Evolutionary conservation across 2,888 invertebrate species (phyloP), one percentile per base, ranked within the genome.

Genomic region (Drosophila quinaria): DNA sequence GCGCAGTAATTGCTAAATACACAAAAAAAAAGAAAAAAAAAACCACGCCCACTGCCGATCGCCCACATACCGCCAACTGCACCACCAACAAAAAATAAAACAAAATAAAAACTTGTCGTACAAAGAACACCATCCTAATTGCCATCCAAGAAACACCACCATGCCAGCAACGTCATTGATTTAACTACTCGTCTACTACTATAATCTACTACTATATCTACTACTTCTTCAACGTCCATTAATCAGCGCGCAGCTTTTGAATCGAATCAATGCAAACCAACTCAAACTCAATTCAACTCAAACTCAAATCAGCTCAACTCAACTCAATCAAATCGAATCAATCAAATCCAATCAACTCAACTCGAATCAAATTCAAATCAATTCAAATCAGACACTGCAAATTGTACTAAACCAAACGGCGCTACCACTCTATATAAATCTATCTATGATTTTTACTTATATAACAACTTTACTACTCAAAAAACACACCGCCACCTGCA

Each of bases 331-430:
- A 65, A 70, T 13, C 33, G 22, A 41, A 39, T 42, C 55, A 70
- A 47, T 56, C 49, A 75, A 62, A 42, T 55, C 59, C 59, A 50
- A 11, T 76, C 65, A 60, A 54, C n/a, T 42, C 60, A 49, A 67
- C 3, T 69, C 70, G 49, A 70, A 8, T 54, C 54, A 13, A 44
- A 2, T 58, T 17, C 50, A 59, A 68, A 8, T 56, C 63, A 55
- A 66, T 22, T 72, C 77, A 42, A 67, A 63, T 76, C 72, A 64
- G 66, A 75, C 74, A 75, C 74, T 63, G 74, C 81, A 78, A 77
- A 63, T 70, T 56, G 67, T 87, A 87, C 81, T 81, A 76, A 84
- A 87, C 56, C 65, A 47, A 70, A 77, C 61, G 81, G 65, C 49
- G 87, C 73, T 51, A 70, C 72, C 67, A 81, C 80, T 74, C 65